Evolutionary conservation across 2,113 vertebrate species (phyloP).

Genomic region (Gymnogyps californianus): DNA sequence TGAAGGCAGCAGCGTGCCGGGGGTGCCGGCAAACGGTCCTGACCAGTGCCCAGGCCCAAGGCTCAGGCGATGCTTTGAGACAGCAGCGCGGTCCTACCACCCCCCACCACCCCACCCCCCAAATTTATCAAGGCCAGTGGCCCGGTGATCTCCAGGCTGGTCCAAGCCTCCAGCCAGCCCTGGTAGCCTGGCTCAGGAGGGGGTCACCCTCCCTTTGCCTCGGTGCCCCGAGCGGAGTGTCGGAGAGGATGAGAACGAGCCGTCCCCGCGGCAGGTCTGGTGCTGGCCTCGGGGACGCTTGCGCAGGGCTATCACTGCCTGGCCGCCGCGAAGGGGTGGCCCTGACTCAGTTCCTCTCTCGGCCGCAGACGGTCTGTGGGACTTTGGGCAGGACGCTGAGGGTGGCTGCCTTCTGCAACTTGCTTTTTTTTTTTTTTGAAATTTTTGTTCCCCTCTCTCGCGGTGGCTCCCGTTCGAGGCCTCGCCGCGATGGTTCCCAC

Average conservation of each 20-base stretch:
- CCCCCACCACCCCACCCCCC: no score
- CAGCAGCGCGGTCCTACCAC: background rate
- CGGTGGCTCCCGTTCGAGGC: background rate
- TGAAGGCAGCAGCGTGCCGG: background rate
- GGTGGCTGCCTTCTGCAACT: background rate
- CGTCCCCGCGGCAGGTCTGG: fast-evolving
- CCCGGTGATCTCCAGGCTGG: fast-evolving
- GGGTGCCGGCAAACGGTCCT: background rate
- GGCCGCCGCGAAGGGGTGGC: background rate
- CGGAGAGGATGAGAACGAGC: background rate
- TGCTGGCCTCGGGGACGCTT: background rate
- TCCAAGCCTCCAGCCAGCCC: background rate
- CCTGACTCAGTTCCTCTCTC: background rate
- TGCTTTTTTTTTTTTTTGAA: background rate
- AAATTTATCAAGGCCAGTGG: background rate
- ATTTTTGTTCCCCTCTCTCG: fast-evolving
- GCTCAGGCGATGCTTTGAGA: background rate
- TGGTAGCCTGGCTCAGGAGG: background rate
- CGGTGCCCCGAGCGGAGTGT: fast-evolving
- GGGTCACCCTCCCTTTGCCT: background rate
- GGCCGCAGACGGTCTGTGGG: background rate
- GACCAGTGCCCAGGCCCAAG: background rate
- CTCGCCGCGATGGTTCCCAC: background rate
- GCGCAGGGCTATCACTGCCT: background rate
- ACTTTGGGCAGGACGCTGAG: background rate